phyloP scores from a whole-genome alignment of 2,888 invertebrate species.

The Arge pagana region DNA sequence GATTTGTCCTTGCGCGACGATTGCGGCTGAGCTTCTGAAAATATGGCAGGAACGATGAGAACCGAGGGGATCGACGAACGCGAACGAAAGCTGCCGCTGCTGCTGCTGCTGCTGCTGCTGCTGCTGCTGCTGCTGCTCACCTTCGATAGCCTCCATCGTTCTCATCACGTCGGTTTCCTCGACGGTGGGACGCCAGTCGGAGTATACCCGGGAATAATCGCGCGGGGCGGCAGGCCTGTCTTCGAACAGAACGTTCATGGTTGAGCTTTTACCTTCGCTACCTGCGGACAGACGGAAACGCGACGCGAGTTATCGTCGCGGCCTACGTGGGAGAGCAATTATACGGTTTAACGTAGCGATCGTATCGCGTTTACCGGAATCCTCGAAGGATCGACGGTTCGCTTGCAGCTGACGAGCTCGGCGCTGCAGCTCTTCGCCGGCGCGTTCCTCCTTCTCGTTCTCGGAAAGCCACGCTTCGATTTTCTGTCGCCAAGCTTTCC shows the following conservation, averaged over 20 bases:
- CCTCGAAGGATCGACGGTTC: conserved; percentile 81
- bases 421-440: conserved; percentile 71
- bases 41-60: not conserved
- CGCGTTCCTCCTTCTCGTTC: conserved; percentile 80
- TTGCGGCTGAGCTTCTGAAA: conserved; percentile 70
- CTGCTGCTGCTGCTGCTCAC: too few species aligned
- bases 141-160: conserved; percentile 86
- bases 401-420: conserved; percentile 69
- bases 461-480: conserved; percentile 91
- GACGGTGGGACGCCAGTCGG: conserved; percentile 82
- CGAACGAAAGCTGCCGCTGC: too few species aligned
- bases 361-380: conserved; percentile 69
- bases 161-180: conserved; percentile 83
- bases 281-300: too few species aligned
- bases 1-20: conserved; percentile 73
- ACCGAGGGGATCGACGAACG: too few species aligned
- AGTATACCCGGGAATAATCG: conserved; percentile 69
- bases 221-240: conserved; percentile 64
- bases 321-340: too few species aligned
- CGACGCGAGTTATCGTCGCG: too few species aligned
- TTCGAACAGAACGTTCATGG: conserved; percentile 77
- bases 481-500: conserved; percentile 85
- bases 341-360: too few species aligned
- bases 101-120: too few species aligned
- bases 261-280: conserved; percentile 73